Evolutionary conservation across 2,888 invertebrate genomes (phyloP), one percentile per base, ranked within the genome.

Genomic region (Oeneis ivallda): DNA sequence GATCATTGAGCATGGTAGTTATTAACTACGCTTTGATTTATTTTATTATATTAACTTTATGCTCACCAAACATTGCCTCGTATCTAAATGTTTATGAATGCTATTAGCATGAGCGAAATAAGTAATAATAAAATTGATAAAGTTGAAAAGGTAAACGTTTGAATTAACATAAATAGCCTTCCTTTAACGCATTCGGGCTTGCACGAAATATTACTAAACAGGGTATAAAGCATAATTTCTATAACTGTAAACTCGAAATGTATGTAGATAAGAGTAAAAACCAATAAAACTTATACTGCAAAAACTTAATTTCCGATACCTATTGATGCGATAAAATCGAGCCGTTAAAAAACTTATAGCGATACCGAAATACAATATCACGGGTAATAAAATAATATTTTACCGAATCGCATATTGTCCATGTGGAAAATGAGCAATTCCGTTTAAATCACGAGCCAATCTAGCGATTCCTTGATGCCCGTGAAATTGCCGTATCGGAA

Each of bases 401-500:
- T 80, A 82, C 82, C 78, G 79, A 79, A 81, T 80, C 82, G 81
- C 76, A 78, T 79, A 82, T 82, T 81, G 81, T 78, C 84, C 82
- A 85, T 84, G 89, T 91, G 91, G 91, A 91, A 91, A 91, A 91
- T 91, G 90, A 88, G 85, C 89, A 90, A 91, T 91, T 88, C 80
- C 85, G 83, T 86, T 89, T 87, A 89, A 92, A 91, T 90, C 91
- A 87, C 89, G 56, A 41, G 41, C 56, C 56, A 89, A 90, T 86
- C 89, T 88, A 89, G 88, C 87, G 83, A 87, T 87, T 85, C 90
- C 88, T 88, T 90, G 91, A 92, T 91, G 89, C 87, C 91, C 91
- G 86, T 92, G 91, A 92, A 92, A 92, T 92, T 89, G 89, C 86
- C 91, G 90, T 89, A 91, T 90, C 91, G 91, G 86, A 88, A 91